Percentiles rank a stretch among this genome's conserved stretches.
These are phyloP conservation scores for Drosophila mojavensis DNA, from an alignment of 1,140 invertebrate species.

Conservation along the genomic window DNA sequence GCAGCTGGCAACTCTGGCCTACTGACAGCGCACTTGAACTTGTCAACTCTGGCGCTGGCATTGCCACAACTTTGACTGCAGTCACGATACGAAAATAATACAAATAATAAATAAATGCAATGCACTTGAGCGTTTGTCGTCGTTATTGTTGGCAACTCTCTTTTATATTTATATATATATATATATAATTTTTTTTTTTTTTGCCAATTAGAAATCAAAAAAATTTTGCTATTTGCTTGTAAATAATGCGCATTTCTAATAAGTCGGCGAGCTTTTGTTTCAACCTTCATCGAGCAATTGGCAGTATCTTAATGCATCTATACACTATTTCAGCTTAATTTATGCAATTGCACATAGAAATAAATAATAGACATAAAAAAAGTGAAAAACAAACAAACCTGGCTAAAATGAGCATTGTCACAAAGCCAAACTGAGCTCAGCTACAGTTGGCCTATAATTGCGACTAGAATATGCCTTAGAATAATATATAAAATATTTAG, in stretches of 20 bases:
- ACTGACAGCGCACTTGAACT: conserved; percentile 69
- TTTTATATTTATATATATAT: too few relatives aligned
- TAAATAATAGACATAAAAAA: conserved; percentile 19
- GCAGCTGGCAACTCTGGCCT: conserved; percentile 41
- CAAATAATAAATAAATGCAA: conserved; percentile 20
- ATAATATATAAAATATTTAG: not conserved
- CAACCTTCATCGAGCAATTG: conserved; percentile 32
- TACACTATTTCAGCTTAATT: conserved; percentile 26
- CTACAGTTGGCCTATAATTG: too few relatives aligned
- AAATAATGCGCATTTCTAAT: conserved; percentile 80
- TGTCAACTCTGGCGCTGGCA: conserved; percentile 72
- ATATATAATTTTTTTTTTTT: not conserved
- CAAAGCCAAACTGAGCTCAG: conserved; percentile 1
- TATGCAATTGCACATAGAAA: conserved; percentile 37
- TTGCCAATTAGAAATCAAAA: conserved; percentile 70
- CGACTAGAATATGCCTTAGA: conserved; percentile 1
- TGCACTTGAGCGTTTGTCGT: conserved; percentile 24
- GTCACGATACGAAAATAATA: conserved; percentile 32
- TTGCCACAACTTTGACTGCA: conserved; percentile 58
- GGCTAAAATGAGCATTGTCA: conserved; percentile 30
- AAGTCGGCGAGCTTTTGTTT: conserved; percentile 50
- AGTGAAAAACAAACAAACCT: conserved; percentile 11
- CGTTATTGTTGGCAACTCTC: conserved; percentile 10
- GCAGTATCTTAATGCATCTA: conserved; percentile 21
- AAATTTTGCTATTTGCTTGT: conserved; percentile 40